Percentiles rank a stretch among this genome's conserved stretches.
Conservation (phyloP, 2,113 vertebrate genomes). For the Alaudala cheleensis region DNA sequence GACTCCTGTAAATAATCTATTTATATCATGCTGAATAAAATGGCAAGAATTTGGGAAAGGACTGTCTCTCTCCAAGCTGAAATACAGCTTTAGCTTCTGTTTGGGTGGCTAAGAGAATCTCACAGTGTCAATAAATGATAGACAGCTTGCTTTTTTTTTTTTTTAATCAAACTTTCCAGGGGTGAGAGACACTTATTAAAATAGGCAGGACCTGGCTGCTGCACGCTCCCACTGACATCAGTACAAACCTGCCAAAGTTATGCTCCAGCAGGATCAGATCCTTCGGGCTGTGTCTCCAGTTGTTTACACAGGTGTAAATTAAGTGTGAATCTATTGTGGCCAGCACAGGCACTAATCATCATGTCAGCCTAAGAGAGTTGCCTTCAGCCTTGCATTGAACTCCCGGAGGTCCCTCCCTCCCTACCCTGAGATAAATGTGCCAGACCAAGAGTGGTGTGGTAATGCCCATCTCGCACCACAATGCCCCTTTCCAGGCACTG, state of each 20-base stretch:
- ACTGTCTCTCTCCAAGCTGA: not conserved
- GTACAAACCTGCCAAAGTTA: not conserved
- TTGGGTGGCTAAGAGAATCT: not conserved
- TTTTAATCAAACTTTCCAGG: not conserved
- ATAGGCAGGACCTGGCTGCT: not conserved
- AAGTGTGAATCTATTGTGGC: not conserved
- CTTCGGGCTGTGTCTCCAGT: not conserved
- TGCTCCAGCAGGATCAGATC: not conserved
- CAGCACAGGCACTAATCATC: not conserved
- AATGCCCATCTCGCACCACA: fast-evolving
- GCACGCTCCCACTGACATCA: not conserved
- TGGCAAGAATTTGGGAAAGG: too few relatives aligned
- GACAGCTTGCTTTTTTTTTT: not conserved
- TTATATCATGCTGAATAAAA: not conserved
- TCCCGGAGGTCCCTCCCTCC: not conserved
- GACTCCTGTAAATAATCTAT: not conserved
- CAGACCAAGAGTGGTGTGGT: not conserved
- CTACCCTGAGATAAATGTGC: not conserved
- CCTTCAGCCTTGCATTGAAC: not conserved
- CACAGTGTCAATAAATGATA: not conserved
- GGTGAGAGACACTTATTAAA: not conserved
- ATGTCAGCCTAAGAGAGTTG: not conserved
- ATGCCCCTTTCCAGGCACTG: fast-evolving
- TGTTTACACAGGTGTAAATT: not conserved
- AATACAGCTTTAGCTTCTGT: not conserved